Percentiles rank a stretch among this genome's conserved stretches.
Conservation (phyloP, 2,888 invertebrate genomes). For the Ethmia dodecea region DNA sequence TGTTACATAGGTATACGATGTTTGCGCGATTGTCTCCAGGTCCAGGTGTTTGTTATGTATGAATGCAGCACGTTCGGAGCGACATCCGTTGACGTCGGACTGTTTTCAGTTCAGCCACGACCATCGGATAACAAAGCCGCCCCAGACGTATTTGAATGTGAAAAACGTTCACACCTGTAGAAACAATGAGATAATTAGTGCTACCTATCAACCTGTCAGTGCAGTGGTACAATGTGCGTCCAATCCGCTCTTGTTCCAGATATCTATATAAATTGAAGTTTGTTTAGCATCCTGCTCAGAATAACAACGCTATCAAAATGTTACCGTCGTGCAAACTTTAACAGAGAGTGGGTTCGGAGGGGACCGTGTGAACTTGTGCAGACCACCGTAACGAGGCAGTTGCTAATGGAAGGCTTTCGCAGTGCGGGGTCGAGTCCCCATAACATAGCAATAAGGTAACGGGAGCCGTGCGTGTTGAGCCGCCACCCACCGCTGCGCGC, state of each 20-base stretch:
- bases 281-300: no score
- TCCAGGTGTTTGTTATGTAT: conserved; percentile 57
- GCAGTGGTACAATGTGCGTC: conserved; percentile 9
- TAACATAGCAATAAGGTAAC: conserved; percentile 73
- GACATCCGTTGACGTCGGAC: conserved; percentile 62
- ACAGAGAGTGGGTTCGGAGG: conserved; percentile 5
- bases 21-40: conserved; percentile 47
- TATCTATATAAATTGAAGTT: conserved; percentile 8
- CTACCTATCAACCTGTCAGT: conserved; percentile 21
- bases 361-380: conserved; percentile 25
- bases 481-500: conserved; percentile 70
- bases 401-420: conserved; percentile 51
- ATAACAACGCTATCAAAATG: no score
- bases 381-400: conserved; percentile 34
- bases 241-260: conserved; percentile 13
- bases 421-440: conserved; percentile 64
- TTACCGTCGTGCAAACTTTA: no score
- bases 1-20: conserved; percentile 48
- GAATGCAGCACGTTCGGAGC: conserved; percentile 43
- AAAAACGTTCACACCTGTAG: conserved; percentile 33
- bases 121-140: conserved; percentile 49
- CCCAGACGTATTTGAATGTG: conserved; percentile 41
- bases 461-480: conserved; percentile 69
- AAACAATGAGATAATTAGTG: conserved; percentile 39
- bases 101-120: conserved; percentile 61